Base-by-base conservation (phyloP, 2,113 vertebrate species). In the Ploceus nigricollis region DNA sequence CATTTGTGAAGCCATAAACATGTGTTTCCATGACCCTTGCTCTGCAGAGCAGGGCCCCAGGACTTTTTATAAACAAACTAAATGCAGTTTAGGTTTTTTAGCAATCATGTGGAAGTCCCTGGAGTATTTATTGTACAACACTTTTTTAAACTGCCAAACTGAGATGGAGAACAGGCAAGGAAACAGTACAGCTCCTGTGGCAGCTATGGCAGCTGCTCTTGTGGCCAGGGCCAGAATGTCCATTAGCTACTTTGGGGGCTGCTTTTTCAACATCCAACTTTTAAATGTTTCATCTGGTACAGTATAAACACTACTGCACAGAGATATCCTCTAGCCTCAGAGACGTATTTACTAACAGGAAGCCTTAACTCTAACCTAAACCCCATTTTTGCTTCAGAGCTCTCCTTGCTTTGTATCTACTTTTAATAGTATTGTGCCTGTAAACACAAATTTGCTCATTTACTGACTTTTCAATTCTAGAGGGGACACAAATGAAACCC, bases 1-100 rank as follows among this genome's bases (percentile, higher is more conserved):
- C 89, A 96, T 93, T 96, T 93, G 84, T 57, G 65, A 94, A 96
- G 85, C 94, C 89, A 96, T 93, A 97, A 93, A 96, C 95, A 95
- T 94, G 89, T 94, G 96, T 95, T 97, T 96, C 58, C 90, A 91
- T 94, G 94, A 94, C 89, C 96, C 96, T 94, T 96, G 86, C 71
- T 86, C 75, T 73, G 61, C 20, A 70, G 78, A 90, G 93, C 64
- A 64, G 40, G 77, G 93, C 80, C 68, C 65, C 83, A 69, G 58
- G 71, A 89, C 87, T 84, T 66, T 93, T 92, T 95, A 97, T 95
- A 96, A 97, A 96, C 90, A 96, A 81, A 94, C 86, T 86, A 95
- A 95, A 91, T 63, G 81, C 63, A 93, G 87, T 95, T 95, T 87
- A 88, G 37, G 68, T 87, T 96, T 94, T 96, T 92, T 35, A 96